A percentile compares a stretch with the other conserved stretches of the same genome.
These are phyloP conservation scores for Perdix hodgsoniae DNA, from an alignment of 2,797 vertebrate genomes.

Conservation along the genomic window DNA sequence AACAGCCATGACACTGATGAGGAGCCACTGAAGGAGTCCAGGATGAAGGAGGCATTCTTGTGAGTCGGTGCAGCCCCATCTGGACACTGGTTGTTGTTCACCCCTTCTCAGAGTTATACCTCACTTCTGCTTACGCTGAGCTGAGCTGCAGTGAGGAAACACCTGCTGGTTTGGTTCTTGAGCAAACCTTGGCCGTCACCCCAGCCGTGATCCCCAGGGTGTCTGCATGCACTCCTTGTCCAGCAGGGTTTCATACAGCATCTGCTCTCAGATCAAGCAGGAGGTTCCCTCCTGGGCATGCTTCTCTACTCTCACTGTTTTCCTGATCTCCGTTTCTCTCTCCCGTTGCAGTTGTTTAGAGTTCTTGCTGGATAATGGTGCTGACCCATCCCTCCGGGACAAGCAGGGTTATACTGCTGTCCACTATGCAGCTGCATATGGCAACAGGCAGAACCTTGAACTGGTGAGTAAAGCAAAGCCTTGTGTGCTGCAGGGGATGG, in stretches of 20 bases:
- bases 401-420: constrained; percentile 96
- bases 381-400: constrained; percentile 94
- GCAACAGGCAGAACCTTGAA: constrained; percentile 96
- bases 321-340: neutral
- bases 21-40: constrained; percentile 84
- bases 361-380: constrained; percentile 95
- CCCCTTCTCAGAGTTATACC: neutral
- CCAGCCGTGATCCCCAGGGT: neutral
- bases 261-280: neutral
- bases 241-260: neutral
- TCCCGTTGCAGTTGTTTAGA: constrained; percentile 88
- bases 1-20: constrained; percentile 82
- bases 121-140: neutral
- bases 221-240: accelerated
- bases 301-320: neutral
- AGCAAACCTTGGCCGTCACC: neutral
- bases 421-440: constrained; percentile 97
- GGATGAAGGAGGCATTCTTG: constrained; percentile 92
- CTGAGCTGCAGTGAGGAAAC: neutral
- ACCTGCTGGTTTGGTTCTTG: neutral
- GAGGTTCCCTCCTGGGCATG: neutral
- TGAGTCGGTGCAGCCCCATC: constrained; percentile 75
- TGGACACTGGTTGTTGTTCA: neutral
- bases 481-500: neutral
- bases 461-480: constrained; percentile 82